Base-by-base conservation (phyloP, 2,888 invertebrate genomes). In the Coleophora deauratella region DNA sequence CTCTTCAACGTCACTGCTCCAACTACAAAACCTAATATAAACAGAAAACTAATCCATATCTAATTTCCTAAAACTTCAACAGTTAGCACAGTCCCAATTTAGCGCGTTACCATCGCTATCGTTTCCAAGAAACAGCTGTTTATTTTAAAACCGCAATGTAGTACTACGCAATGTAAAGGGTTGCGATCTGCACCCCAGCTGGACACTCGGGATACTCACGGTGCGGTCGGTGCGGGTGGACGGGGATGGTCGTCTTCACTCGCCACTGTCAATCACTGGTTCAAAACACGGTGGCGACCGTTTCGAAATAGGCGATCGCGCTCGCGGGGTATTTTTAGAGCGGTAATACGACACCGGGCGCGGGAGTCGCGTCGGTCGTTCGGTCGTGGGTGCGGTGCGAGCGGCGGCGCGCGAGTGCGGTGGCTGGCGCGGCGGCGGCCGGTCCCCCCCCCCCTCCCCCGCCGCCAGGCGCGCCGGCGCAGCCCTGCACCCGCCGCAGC, bases 201-300 rank as follows among this genome's bases (percentile, higher is more conserved):
- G 51, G 45, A 43, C 46, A 45, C 49, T 51, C 53, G 55, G 59
- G 57, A 70, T 80, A 84, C 84, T 82, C 65, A 84, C 84, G 54
- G 73, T 57, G 69, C 55, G 53, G 59, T 64, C 55, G 60, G 55
- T 62, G 54, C 51, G 63, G 55, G 70, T 57, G 54, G 63, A 57
- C 63, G 59, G 62, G 64, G 65, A 61, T 58, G 63, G 60, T 63
- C 62, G 68, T 79, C 80, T 79, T 75, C 81, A 80, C 78, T 80
- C 78, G 72, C 70, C 84, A 84, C 84, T 82, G 74, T 81, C 81
- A 84, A 85, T 82, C 84, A 85, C 84, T 81, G 81, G 79, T 77
- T 72, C 72, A 82, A 80, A 80, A 84, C 81, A 84, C 75, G 78
- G 68, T 73, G 78, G 77, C 70, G 72, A 74, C 71, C 66, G 78